Evolutionary conservation across 2,113 vertebrate species (phyloP), one percentile per base, ranked within the genome.

Genomic region (Oceanodroma tethys): DNA sequence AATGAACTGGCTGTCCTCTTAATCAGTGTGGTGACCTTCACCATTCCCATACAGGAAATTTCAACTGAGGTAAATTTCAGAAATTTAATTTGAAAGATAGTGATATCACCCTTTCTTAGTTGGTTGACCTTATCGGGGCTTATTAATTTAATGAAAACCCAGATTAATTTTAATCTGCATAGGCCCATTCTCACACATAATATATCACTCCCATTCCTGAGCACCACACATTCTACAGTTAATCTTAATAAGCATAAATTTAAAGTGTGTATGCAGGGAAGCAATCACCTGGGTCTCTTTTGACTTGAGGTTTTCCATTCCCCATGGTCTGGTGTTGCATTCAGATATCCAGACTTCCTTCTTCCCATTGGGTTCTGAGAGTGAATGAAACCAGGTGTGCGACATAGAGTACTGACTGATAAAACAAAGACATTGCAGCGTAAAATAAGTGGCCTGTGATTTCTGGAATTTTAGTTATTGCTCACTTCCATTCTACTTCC

Each of bases 141-240:
- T 87, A 91, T 79, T 86, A 90, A 96, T 93, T 94, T 90, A 88
- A 93, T 68, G 75, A 86, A 96, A 95, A 81, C 60, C 32, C 38
- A 30, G 76, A 81, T 94, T 94, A 94, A 42, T 36, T 95, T 93
- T 83, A 73, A 96, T 70, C 53, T 88, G 60, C 68, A 63, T 81
- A 66, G 94, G 75, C 72, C 73, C 65, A 92, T 87, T 32, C 60
- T 96, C 88, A 76, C 15, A 76, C n/a, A 67, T 68, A 78, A 81
- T 75, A 66, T 43, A 82, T 92, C 70, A 91, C 63, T 93, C 73
- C 52, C 20, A 73, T 59, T 71, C 22, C 25, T 1, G 5, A 40
- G 30, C 7, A 23, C 36, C 36, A 59, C 32, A 16, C 4, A 20
- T 36, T 50, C 29, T 84, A 76, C 53, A 88, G 45, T 62, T 95